Base-by-base conservation (phyloP, 2,797 vertebrate genomes). In the Alouatta caraya region DNA sequence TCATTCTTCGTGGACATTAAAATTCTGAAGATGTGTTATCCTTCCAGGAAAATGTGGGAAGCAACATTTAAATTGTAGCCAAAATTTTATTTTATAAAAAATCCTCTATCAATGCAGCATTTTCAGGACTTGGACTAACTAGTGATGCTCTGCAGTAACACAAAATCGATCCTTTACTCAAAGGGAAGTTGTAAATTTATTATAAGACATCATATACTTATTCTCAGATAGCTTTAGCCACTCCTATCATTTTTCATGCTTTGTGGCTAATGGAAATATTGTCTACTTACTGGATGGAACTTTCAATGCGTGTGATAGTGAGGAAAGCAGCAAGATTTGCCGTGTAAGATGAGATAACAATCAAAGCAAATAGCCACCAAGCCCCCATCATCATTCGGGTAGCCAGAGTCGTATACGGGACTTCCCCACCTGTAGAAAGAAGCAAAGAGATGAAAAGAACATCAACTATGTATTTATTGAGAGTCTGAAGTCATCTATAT, bases 321-420 rank as follows among this genome's bases (percentile, higher is more conserved):
- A 99, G 99, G 98, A 99, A 99, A 91, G 99, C 99, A 50, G 99
- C 99, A 50, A 99, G 99, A 98, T 99, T 99, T 94, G 99, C 99
- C 0, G 99, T 99, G 97, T 99, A 99, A 26, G 99, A 99, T 61
- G 99, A 99, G 98, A 99, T 99, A 98, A 99, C 99, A 82, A 99
- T 99, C 94, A 99, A 98, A 92, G 99, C 99, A 97, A 99, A 99
- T 92, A 99, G 99, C 99, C 99, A 99, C 99, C 99, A 99, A 72
- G 99, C 99, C 0, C 99, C 99, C 99, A 99, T 99, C 99, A 99
- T 99, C 99, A 99, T 99, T 97, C 99, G 99, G 0, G 99, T 99
- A 92, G 99, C 99, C 97, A 99, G 98, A n/a, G 99, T 99, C 88
- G 99, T 99, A 94, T 99, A 99, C 1, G 99, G 99, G 24, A 99